phyloP scores from a whole-genome alignment of 1,140 invertebrate genomes.

The Bombus huntii region DNA sequence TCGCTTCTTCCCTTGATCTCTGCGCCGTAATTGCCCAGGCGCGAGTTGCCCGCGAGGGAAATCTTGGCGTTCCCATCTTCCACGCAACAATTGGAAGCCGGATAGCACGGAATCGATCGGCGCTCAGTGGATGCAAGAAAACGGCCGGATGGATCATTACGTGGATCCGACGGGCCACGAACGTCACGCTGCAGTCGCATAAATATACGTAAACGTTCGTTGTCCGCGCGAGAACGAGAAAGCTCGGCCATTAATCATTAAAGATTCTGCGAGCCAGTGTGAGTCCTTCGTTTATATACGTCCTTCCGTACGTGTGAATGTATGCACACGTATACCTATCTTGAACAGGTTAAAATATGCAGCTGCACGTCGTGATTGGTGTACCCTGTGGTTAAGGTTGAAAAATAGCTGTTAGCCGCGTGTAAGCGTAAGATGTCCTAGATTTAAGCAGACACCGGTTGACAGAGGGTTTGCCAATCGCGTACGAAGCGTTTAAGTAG shows the following conservation, averaged over 20 bases:
- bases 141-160: conserved; percentile 65
- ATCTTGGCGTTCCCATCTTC: conserved; percentile 29
- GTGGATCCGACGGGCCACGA: conserved; percentile 58
- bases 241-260: conserved; percentile 79
- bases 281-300: conserved; percentile 6
- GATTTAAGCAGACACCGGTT: conserved; percentile 21
- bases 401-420: conserved; percentile 31
- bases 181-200: conserved; percentile 73
- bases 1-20: background rate
- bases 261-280: conserved; percentile 68
- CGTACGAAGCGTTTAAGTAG: background rate
- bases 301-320: too few relatives aligned
- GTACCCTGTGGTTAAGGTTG: conserved; percentile 1
- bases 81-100: conserved; percentile 34
- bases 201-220: conserved; percentile 79
- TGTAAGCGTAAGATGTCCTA: conserved; percentile 41
- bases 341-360: conserved; percentile 23
- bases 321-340: background rate
- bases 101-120: conserved; percentile 41
- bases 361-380: background rate
- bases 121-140: conserved; percentile 23
- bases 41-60: conserved; percentile 16
- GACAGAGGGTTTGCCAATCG: background rate
- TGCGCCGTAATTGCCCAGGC: background rate
- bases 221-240: conserved; percentile 59